Base-by-base conservation (phyloP, 2,888 invertebrate species). In the Rotaria macrura region DNA sequence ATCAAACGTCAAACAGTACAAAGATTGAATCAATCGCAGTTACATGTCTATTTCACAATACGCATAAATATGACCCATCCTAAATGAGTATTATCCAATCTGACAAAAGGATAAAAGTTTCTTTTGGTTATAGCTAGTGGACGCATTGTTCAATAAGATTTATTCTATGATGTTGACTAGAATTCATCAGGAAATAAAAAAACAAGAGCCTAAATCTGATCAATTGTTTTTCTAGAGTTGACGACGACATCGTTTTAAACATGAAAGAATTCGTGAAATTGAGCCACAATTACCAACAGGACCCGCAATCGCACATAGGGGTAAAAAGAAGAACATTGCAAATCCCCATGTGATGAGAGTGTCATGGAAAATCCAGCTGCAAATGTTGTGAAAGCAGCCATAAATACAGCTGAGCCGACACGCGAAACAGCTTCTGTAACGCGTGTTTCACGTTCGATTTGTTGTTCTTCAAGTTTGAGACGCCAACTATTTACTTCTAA, bases 371-470 rank as follows among this genome's bases (percentile, higher is more conserved):
- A 93, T 54, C 96, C 96, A 57, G 95, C 95, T 86, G 94, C 93
- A 29, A 94, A 94, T 2, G 95, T 95, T 0, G 96, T 96, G 14
- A 95, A 90, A 0, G 95, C 95, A 9, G 95, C 95, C 93, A 96
- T 89, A 57, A 94, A 93, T 0, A 95, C 94, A 0, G 96, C 96
- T 0, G 95, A 95, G 34, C 94, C 93, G 90, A 96, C 94, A 86
- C 88, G 55, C 10, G 74, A n/a, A 34, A 87, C 54, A 49, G 87
- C 84, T 54, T 79, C 57, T 38, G 38, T 38, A 10, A 86, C 83
- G 25, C 86, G 47, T 43, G 84, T 47, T 54, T 49, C 43, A 34
- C 86, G 72, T 57, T 86, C 86, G 25, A 23, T 25, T 29, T 57
- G 85, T 25, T 57, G 55, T 34, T 57, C 57, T n/a, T 52, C 25